Evolutionary conservation across 2,113 vertebrate genomes (phyloP), one percentile per base, ranked within the genome.

Genomic region (Mastomys natalensis): DNA sequence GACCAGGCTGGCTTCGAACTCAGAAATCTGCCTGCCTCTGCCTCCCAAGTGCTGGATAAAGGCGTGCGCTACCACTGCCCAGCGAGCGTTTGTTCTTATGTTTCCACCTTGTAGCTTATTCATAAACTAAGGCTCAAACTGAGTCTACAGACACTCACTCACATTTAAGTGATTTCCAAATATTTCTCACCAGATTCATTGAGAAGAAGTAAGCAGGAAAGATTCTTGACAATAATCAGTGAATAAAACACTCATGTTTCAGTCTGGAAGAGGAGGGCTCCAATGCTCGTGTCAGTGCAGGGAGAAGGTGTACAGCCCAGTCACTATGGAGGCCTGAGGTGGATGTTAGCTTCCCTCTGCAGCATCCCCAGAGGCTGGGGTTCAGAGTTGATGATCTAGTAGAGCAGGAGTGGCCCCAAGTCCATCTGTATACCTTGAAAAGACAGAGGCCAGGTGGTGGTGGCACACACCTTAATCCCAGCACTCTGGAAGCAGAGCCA

Each of bases 41-140:
- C 51, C 10, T 51, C 51, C 51, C 51, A 51, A 51, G 51, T 51
- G 51, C 51, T 51, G 51, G 51, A 10, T 51, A 51, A 51, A 51
- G 51, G 51, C 51, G 51, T 51, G 51, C 51, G 10, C 51, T 10
- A 51, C 51, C 51, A 11, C 10, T 11, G 10, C 10, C 10, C 51
- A 10, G 48, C 48, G 48, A 51, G 48, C 45, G 12, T 40, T 45
- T 45, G 29, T 68, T 48, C 66, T 66, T 43, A 40, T 84, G 60
- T 86, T 53, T 70, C 53, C 53, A 86, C 87, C 77, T 55, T 55
- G 29, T 86, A 77, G 43, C 64, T 76, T 87, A 43, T 89, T 76
- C 87, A n/a, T 97, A 81, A 96, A 93, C 48, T 29, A 45, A 12
- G 19, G 31, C 48, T 93, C 31, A 26, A 80, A 22, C 45, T 45